These are phyloP conservation scores for Mythimna pallens DNA, from an alignment of 2,888 invertebrate species.

Conservation along the genomic window DNA sequence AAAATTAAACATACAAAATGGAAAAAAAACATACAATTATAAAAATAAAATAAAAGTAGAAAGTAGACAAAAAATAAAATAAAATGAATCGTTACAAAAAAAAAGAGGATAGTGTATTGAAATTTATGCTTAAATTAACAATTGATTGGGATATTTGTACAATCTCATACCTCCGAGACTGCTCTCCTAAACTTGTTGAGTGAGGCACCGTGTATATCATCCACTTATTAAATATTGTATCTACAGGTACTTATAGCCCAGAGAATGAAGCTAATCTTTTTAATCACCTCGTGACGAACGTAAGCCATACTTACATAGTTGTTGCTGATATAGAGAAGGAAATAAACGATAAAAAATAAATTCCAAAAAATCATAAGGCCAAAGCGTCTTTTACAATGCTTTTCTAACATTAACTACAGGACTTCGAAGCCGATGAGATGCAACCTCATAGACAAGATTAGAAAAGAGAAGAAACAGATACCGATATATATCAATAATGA, in stretches of 20 bases:
- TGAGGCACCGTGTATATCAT: no score
- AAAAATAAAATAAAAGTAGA: no score
- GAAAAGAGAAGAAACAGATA: not conserved
- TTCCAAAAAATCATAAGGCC: not conserved
- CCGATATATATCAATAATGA: not conserved
- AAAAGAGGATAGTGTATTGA: no score
- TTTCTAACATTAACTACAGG: conserved; percentile 5
- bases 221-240: not conserved
- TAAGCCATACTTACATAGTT: not conserved
- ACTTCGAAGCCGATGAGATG: not conserved
- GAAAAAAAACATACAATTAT: no score
- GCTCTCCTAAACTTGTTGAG: no score
- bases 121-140: no score
- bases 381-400: not conserved
- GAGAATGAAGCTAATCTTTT: not conserved
- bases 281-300: no score
- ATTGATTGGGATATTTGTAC: no score
- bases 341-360: not conserved
- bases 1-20: no score
- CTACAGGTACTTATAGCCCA: not conserved
- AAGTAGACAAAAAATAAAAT: no score
- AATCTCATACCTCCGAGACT: no score
- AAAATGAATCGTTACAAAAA: no score
- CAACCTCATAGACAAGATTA: not conserved
- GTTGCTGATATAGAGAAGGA: not conserved